A percentile compares a stretch with the other conserved stretches of the same genome.
These are phyloP conservation scores for Bombyx mori DNA, from an alignment of 1,140 invertebrate genomes.

Conservation along the genomic window ASM3026992v2 NC_085110.1:7230501-7231000, in stretches of 20 bases:
- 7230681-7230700: constrained; percentile 50
- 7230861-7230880: too few relatives aligned
- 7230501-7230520: background rate
- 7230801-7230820: too few relatives aligned
- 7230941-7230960: too few relatives aligned
- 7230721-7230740: constrained; percentile 53
- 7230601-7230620: constrained; percentile 32
- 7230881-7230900: too few relatives aligned
- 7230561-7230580: constrained; percentile 28
- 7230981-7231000: too few relatives aligned
- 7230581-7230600: constrained; percentile 36
- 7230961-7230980: too few relatives aligned
- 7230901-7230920: too few relatives aligned
- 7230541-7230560: constrained; percentile 4
- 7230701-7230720: constrained; percentile 45
- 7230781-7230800: constrained; percentile 19
- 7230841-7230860: too few relatives aligned
- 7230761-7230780: constrained; percentile 17
- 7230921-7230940: too few relatives aligned
- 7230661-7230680: constrained; percentile 44
- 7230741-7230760: constrained; percentile 33
- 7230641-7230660: constrained; percentile 13
- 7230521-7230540: too few relatives aligned
- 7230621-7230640: constrained; percentile 10
- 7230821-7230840: too few relatives aligned